phyloP scores from a whole-genome alignment of 2,888 invertebrate genomes.

The Eupithecia centaureata region DNA sequence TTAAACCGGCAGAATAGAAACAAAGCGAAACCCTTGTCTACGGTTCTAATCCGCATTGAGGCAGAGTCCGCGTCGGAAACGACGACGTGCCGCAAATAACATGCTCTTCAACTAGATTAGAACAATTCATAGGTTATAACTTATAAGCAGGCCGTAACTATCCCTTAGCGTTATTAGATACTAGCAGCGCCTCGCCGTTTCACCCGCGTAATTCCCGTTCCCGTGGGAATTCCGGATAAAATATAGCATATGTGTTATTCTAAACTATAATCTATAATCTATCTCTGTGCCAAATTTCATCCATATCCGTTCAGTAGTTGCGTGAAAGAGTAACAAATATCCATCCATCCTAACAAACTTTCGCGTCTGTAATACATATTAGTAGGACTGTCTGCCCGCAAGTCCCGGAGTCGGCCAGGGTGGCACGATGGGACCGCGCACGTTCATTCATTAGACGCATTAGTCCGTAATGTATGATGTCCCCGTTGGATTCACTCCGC shows the following conservation, averaged over 20 bases:
- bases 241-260: too few species aligned
- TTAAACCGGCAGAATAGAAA: background rate
- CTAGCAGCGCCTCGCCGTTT: too few species aligned
- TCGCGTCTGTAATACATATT: too few species aligned
- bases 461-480: background rate
- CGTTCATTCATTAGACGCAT: background rate
- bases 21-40: constrained; percentile 5
- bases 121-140: background rate
- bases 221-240: too few species aligned
- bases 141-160: background rate
- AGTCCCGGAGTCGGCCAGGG: background rate
- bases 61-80: constrained; percentile 12
- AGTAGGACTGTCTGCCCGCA: background rate
- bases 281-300: too few species aligned
- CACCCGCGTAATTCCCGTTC: too few species aligned
- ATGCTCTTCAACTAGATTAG: background rate
- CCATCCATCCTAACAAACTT: too few species aligned
- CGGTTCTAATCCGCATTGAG: constrained; percentile 9
- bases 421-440: background rate
- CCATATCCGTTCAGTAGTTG: too few species aligned
- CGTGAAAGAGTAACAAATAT: too few species aligned
- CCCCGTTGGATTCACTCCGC: background rate
- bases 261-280: too few species aligned
- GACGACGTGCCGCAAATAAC: background rate
- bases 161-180: background rate